These are phyloP conservation scores for Eira barbara DNA, from an alignment of 2,113 vertebrate species.

Conservation along the genomic window DNA sequence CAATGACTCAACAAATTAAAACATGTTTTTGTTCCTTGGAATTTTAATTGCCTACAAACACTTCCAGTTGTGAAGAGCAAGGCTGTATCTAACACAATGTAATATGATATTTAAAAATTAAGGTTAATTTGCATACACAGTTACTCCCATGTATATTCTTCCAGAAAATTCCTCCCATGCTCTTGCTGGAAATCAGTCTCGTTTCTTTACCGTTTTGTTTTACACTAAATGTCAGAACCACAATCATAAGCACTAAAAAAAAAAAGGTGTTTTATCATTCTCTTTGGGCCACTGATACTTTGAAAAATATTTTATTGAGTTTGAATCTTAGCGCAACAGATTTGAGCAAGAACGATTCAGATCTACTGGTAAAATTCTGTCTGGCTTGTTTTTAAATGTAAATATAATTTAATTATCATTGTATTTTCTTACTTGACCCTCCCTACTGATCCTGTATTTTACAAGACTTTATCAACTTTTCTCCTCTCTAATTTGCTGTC, in stretches of 20 bases:
- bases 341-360: not conserved
- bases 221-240: slow-evolving; percentile 9
- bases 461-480: not conserved
- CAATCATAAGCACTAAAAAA: not conserved
- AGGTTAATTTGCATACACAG: slow-evolving; percentile 37
- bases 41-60: slow-evolving; percentile 37
- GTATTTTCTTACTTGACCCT: not conserved
- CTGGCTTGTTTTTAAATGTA: not conserved
- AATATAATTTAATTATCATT: slow-evolving; percentile 8
- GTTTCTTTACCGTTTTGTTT: not conserved
- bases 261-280: not conserved
- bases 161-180: slow-evolving; percentile 13
- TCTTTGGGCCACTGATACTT: not conserved
- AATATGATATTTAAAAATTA: slow-evolving; percentile 17
- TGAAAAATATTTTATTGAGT: slow-evolving; percentile 13
- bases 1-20: slow-evolving; percentile 61
- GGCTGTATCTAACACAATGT: not conserved
- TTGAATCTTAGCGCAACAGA: not conserved
- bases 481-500: not conserved
- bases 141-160: slow-evolving; percentile 8
- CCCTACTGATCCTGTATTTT: not conserved
- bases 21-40: slow-evolving; percentile 32
- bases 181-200: not conserved
- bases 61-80: slow-evolving; percentile 26
- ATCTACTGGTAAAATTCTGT: slow-evolving; percentile 17